Base-by-base conservation (phyloP, 2,888 invertebrate genomes). In the Metalampra italica region DNA sequence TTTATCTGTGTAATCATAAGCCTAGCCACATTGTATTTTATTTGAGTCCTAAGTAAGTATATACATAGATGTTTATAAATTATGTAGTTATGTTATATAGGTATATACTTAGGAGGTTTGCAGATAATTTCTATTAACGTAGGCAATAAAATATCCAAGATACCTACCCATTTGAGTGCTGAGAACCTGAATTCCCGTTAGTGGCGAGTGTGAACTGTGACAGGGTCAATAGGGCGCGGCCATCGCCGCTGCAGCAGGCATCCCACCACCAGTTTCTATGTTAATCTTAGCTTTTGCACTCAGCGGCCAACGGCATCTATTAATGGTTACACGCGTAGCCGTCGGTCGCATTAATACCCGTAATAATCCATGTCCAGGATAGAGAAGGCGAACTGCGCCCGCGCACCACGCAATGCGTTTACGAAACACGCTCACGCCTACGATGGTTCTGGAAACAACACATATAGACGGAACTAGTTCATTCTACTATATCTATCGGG, bases 221-320 rank as follows among this genome's bases (percentile, higher is more conserved):
- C 79, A 82, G 84, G 87, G 86, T 86, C 88, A 84, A 79, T 73
- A 82, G 84, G 85, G 81, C 82, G 75, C 68, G 77, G 76, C 78
- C 81, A 79, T 79, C 78, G 76, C 75, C 65, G 53, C 41, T 41
- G 43, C 50, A 13, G 66, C 71, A 75, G 78, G 74, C 76, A 71
- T 81, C 84, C 78, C 72, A 72, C 68, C 66, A 78, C 71, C 78
- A 80, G 76, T 89, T 86, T 85, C 84, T 87, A 87, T 86, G 88
- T 83, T 84, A 86, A 88, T 87, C 75, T 78, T 66, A 65, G 69
- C 73, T 74, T 77, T 77, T 77, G 75, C 73, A 78, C 82, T 81
- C 80, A 76, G 79, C 78, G 76, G 73, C 68, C 77, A 73, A 75
- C 72, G 79, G 80, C 79, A 75, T 74, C 77, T 86, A 85, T 85